These are phyloP conservation scores for Dendrocincla tyrannina DNA, from an alignment of 2,797 vertebrate genomes.

Conservation along the genomic window DNA sequence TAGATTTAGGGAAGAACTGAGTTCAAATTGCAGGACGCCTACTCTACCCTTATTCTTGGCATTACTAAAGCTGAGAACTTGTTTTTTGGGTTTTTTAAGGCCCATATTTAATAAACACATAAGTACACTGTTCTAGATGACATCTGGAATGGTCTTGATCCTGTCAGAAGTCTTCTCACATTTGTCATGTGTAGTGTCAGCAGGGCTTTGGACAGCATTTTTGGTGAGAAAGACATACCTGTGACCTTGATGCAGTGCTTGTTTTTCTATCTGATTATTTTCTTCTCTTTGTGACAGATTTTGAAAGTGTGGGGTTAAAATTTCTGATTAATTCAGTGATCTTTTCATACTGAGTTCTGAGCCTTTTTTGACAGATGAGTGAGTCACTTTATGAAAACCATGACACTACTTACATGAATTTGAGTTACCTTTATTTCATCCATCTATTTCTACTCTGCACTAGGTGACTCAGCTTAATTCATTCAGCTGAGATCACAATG, in stretches of 20 bases:
- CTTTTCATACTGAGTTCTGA: neutral
- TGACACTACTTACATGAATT: neutral
- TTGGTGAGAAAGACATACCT: neutral
- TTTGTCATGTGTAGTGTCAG: neutral
- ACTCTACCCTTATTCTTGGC: neutral
- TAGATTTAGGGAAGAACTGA: neutral
- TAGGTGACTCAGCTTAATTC: neutral
- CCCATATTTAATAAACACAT: neutral
- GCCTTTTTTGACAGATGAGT: neutral
- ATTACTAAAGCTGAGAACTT: neutral
- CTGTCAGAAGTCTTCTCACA: neutral
- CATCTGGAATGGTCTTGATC: neutral
- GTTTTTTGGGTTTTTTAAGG: neutral
- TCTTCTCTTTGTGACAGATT: neutral
- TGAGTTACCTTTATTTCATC: neutral
- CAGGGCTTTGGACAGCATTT: neutral
- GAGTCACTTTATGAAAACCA: neutral
- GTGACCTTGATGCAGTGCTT: constrained; percentile 2
- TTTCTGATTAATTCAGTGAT: neutral
- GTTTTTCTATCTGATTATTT: neutral
- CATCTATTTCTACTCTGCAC: neutral
- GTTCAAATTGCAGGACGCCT: neutral
- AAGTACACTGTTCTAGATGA: neutral
- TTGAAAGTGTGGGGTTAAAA: neutral
- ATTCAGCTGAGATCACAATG: neutral